These are phyloP conservation scores for Griposia aprilina DNA, from an alignment of 2,888 invertebrate genomes.

Conservation along the genomic window DNA sequence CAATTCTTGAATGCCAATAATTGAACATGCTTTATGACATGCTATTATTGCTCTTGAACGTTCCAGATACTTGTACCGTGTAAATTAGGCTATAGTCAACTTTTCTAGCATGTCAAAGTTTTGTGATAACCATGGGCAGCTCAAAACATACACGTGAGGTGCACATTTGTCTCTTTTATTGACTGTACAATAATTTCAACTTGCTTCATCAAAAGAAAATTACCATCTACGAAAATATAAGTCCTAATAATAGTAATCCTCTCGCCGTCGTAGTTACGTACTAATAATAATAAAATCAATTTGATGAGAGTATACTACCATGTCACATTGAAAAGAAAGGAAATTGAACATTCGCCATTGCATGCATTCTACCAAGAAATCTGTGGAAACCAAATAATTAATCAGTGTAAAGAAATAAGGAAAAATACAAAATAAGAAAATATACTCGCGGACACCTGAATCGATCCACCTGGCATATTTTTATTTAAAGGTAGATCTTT, in stretches of 20 bases:
- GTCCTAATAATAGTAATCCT: not conserved
- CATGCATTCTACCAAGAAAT: not conserved
- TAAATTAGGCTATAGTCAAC: not conserved
- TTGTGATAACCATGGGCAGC: not conserved
- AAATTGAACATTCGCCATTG: not conserved
- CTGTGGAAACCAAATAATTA: not conserved
- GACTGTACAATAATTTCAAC: not conserved
- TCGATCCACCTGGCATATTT: too few relatives aligned
- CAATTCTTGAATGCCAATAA: not conserved
- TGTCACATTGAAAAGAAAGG: not conserved
- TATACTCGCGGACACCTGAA: too few relatives aligned
- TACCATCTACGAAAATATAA: not conserved
- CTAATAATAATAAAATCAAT: not conserved
- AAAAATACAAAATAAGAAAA: not conserved
- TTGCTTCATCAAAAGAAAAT: not conserved
- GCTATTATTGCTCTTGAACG: not conserved
- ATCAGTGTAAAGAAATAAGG: not conserved
- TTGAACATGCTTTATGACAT: not conserved
- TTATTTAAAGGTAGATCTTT: too few relatives aligned
- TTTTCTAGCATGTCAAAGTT: not conserved
- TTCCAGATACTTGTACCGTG: not conserved
- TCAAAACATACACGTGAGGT: not conserved
- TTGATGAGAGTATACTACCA: not conserved
- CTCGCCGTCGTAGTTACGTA: not conserved
- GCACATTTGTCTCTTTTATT: not conserved